Percentiles rank a stretch among this genome's conserved stretches.
phyloP scores from a whole-genome alignment of 2,113 vertebrate species.

The Stercorarius parasiticus region DNA sequence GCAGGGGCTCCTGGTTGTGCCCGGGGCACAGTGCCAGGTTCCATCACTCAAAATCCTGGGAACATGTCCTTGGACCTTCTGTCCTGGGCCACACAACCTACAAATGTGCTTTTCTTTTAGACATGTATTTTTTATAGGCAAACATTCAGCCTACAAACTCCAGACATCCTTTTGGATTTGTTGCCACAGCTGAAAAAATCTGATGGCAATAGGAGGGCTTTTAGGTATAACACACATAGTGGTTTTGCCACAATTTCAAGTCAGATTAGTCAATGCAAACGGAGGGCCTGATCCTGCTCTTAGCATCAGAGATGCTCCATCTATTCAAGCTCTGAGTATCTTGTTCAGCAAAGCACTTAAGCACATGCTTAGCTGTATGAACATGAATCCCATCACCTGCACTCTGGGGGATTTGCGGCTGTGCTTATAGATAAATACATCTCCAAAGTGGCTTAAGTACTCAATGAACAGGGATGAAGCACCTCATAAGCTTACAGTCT shows the following conservation, averaged over 20 bases:
- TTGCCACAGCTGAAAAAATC: neutral
- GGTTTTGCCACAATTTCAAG: neutral
- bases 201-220: neutral
- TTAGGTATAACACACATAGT: neutral
- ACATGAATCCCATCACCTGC: neutral
- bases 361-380: neutral
- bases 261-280: neutral
- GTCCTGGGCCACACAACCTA: neutral
- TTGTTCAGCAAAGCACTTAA: neutral
- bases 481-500: neutral
- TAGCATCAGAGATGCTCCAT: neutral
- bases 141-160: neutral
- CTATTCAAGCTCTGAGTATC: neutral
- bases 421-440: neutral
- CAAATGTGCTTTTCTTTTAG: neutral
- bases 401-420: neutral
- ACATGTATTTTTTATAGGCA: neutral
- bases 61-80: fast-evolving
- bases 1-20: neutral
- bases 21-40: neutral
- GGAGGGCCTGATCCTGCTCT: neutral
- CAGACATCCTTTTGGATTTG: neutral
- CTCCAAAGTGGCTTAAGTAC: neutral
- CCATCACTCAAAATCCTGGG: neutral
- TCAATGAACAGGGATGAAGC: neutral